These are phyloP conservation scores for Euleptes europaea DNA, from an alignment of 2,113 vertebrate genomes.

Conservation along the genomic window DNA sequence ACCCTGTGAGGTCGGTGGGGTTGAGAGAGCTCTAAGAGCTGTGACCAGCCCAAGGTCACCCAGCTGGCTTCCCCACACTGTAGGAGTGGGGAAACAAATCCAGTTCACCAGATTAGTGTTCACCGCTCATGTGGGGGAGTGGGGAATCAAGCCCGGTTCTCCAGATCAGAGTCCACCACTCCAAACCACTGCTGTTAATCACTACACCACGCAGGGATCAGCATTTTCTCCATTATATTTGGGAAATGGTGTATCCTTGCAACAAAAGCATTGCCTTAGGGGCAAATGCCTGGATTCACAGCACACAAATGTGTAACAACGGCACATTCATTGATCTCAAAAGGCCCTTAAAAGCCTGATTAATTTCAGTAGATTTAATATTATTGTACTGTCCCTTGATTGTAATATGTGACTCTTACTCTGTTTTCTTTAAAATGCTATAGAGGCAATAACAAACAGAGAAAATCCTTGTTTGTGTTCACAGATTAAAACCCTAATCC, in stretches of 20 bases:
- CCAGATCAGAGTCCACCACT: too few relatives aligned
- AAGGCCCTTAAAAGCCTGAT: not conserved
- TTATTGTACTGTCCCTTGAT: not conserved
- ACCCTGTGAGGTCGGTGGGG: too few relatives aligned
- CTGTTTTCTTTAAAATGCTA: constrained; percentile 15
- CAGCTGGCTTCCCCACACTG: too few relatives aligned
- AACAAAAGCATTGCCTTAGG: not conserved
- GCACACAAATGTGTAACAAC: not conserved
- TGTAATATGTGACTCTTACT: not conserved
- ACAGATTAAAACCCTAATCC: not conserved
- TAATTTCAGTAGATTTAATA: not conserved
- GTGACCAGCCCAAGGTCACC: too few relatives aligned
- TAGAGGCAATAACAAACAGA: not conserved
- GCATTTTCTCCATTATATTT: not conserved
- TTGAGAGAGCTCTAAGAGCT: too few relatives aligned
- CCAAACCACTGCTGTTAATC: too few relatives aligned
- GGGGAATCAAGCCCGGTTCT: too few relatives aligned
- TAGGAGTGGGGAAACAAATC: too few relatives aligned
- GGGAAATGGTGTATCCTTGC: not conserved
- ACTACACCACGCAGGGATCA: too few relatives aligned
- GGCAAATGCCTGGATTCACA: not conserved
- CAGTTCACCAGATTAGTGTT: too few relatives aligned
- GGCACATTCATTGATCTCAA: not conserved
- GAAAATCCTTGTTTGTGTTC: not conserved
- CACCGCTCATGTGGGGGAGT: too few relatives aligned